Evolutionary conservation across 2,797 vertebrate genomes (phyloP).

Genomic region (Leuciscus waleckii): DNA sequence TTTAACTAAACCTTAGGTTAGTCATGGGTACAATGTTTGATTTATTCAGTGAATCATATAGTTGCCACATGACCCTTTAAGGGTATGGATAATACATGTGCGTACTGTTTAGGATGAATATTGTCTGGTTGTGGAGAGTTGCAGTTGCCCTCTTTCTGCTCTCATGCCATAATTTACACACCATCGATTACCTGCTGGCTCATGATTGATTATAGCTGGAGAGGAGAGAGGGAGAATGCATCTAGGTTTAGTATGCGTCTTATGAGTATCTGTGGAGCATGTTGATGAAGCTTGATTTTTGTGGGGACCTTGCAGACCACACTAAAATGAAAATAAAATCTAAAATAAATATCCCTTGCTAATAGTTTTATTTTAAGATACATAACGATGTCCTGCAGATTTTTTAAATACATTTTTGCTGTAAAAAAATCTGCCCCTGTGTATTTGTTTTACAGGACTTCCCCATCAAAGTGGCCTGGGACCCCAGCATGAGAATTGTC

Average conservation of each 20-base stretch:
- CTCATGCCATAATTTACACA: constrained; percentile 74
- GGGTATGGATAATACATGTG: background rate
- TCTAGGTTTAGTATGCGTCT: background rate
- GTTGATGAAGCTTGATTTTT: constrained; percentile 60
- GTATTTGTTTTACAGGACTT: constrained; percentile 81
- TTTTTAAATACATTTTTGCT: background rate
- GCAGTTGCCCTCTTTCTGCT: constrained; percentile 68
- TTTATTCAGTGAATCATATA: background rate
- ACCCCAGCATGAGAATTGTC: constrained; percentile 92
- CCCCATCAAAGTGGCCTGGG: constrained; percentile 85
- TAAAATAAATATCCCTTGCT: background rate
- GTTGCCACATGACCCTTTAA: constrained; percentile 25
- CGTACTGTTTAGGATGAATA: background rate
- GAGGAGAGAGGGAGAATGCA: background rate
- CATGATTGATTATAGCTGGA: constrained; percentile 74
- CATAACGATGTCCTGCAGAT: background rate
- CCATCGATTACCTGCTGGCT: constrained; percentile 78
- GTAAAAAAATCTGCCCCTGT: background rate
- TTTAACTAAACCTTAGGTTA: background rate
- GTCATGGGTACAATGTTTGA: background rate
- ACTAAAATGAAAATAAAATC: constrained; percentile 42
- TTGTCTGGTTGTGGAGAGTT: constrained; percentile 41
- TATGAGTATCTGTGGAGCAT: constrained; percentile 9
- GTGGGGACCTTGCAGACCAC: constrained; percentile 55
- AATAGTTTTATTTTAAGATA: background rate